These are phyloP conservation scores for Gephyroberyx darwinii DNA, from an alignment of 2,797 vertebrate species.

Conservation along the genomic window DNA sequence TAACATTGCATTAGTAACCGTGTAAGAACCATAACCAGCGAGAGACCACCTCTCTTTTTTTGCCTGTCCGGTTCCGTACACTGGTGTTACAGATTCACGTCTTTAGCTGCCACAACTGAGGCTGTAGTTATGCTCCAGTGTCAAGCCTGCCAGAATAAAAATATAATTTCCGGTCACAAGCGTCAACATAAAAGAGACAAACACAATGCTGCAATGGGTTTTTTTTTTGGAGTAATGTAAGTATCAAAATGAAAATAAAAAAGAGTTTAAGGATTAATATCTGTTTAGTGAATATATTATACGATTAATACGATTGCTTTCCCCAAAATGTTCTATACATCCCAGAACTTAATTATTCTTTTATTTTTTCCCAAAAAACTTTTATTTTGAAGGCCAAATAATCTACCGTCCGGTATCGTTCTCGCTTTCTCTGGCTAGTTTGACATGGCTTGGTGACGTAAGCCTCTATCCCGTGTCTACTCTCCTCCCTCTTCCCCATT, in stretches of 20 bases:
- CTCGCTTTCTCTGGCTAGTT: neutral
- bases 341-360: accelerated
- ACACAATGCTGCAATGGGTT: accelerated
- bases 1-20: conserved; percentile 52
- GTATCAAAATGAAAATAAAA: accelerated
- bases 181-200: conserved; percentile 55
- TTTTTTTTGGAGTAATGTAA: neutral
- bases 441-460: conserved; percentile 62
- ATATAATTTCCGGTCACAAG: conserved; percentile 1
- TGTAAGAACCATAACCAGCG: conserved; percentile 27
- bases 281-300: accelerated
- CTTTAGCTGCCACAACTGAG: conserved; percentile 75
- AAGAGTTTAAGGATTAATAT: accelerated
- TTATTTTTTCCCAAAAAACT: neutral
- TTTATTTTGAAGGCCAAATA: conserved; percentile 21
- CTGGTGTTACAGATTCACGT: conserved; percentile 70
- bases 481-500: conserved; percentile 75
- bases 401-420: neutral
- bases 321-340: neutral
- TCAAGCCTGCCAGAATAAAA: neutral
- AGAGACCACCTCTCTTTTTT: conserved; percentile 37
- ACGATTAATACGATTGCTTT: too few species aligned
- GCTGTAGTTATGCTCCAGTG: conserved; percentile 61
- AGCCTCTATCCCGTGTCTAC: conserved; percentile 61
- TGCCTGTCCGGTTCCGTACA: conserved; percentile 53